Evolutionary conservation across 1,140 invertebrate genomes (phyloP).

Genomic region (Ostrea denselamellosa): DNA sequence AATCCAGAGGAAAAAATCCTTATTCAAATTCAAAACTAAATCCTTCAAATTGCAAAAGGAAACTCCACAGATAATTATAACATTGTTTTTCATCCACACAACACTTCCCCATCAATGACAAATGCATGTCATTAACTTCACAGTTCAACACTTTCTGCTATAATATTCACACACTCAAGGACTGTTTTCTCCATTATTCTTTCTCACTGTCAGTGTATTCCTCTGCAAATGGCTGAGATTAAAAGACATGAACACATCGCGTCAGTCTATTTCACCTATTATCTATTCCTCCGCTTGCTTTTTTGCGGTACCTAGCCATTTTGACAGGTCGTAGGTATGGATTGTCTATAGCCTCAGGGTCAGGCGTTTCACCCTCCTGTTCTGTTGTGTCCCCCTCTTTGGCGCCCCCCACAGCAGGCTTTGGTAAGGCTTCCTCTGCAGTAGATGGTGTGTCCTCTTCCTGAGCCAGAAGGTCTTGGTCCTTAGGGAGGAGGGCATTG

Average conservation of each 20-base stretch:
- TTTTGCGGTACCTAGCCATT: slow-evolving; percentile 80
- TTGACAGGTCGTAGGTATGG: slow-evolving; percentile 91
- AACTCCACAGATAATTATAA: too few species aligned
- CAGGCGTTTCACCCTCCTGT: slow-evolving; percentile 55
- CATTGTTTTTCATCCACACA: too few species aligned
- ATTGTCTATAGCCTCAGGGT: slow-evolving; percentile 86
- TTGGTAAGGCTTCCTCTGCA: background rate
- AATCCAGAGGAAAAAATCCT: too few species aligned
- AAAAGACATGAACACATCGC: background rate
- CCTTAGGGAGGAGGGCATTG: slow-evolving; percentile 91
- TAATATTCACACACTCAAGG: too few species aligned
- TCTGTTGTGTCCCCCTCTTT: slow-evolving; percentile 57
- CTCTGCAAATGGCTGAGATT: too few species aligned
- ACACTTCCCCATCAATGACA: too few species aligned
- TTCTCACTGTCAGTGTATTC: too few species aligned
- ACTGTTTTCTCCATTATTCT: too few species aligned
- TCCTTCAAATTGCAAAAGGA: too few species aligned
- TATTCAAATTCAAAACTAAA: too few species aligned
- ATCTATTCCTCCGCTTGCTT: slow-evolving; percentile 7
- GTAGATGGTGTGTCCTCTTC: slow-evolving; percentile 78
- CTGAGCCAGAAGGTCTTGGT: slow-evolving; percentile 96
- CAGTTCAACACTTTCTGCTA: too few species aligned
- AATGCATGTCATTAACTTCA: too few species aligned
- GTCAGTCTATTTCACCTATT: background rate
- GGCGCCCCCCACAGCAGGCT: background rate